Base-by-base conservation (phyloP, 2,888 invertebrate species). In the Eupithecia inturbata region DNA sequence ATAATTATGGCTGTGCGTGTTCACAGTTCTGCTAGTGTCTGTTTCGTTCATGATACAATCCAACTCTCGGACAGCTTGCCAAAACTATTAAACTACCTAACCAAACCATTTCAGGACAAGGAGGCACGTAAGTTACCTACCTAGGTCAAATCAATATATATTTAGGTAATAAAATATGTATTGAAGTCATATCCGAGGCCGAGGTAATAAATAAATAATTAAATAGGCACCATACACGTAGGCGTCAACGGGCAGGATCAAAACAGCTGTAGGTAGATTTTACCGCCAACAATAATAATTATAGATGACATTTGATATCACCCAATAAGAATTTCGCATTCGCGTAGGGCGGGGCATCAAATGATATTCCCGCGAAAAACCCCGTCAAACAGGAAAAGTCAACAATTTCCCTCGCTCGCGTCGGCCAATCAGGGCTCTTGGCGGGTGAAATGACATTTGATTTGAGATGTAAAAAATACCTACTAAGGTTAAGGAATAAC, bases 351-450 rank as follows among this genome's bases (percentile, higher is more conserved):
- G 93, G 88, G 90, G 90, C 91, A 79, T 76, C 64, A 68, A 76
- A 79, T 74, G 77, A 76, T 79, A 75, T 82, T 84, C 85, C 86
- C 86, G 85, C 87, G 84, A 88, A 89, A 89, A 88, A 83, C 87
- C 81, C 81, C 86, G 85, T 92, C 93, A 93, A 84, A 92, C 83
- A 90, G 91, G 92, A 93, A 93, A 93, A 93, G 92, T 93, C 93
- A 94, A 87, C 89, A 85, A 81, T 85, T 89, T 88, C 89, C 89
- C 87, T 87, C 84, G 84, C 70, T 81, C 67, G 76, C 76, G 82
- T 84, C 85, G 81, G 85, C 85, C 86, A 88, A 86, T 86, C 71
- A 75, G 82, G 80, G 81, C 78, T 75, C 77, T 84, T 84, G 81
- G 78, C 80, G 73, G 70, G 22, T 67, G 39, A 68, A 67, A 71